A percentile compares a stretch with the other conserved stretches of the same genome.
Conservation (phyloP, 2,888 invertebrate species). For the Drosophila macrospina region DNA sequence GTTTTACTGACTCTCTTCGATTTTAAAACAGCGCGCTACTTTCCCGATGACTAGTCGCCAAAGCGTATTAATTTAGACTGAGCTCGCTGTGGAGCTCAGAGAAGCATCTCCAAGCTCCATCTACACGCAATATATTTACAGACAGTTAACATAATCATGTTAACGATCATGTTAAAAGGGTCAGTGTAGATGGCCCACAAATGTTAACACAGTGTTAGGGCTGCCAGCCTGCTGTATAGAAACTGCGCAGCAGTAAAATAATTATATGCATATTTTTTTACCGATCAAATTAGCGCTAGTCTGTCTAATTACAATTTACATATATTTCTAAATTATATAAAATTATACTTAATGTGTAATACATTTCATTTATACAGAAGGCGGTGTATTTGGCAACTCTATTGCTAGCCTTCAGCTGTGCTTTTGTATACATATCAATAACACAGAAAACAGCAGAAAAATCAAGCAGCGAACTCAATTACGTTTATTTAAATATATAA, state of each 20-base stretch:
- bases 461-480: slow-evolving; percentile 18
- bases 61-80: slow-evolving; percentile 33
- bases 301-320: not conserved
- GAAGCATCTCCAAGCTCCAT: not conserved
- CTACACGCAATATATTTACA: not conserved
- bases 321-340: not conserved
- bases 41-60: slow-evolving; percentile 3
- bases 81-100: slow-evolving; percentile 3
- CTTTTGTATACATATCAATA: slow-evolving; percentile 53
- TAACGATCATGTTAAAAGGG: slow-evolving; percentile 36
- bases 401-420: slow-evolving; percentile 46
- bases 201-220: slow-evolving; percentile 35
- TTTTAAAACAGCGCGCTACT: not conserved
- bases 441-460: slow-evolving; percentile 35
- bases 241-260: slow-evolving; percentile 12
- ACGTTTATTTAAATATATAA: not conserved
- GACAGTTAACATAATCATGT: slow-evolving; percentile 11
- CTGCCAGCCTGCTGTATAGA: slow-evolving; percentile 16
- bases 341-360: not conserved
- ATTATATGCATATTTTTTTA: not conserved
- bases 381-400: slow-evolving; percentile 37
- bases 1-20: not conserved
- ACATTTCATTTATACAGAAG: slow-evolving; percentile 1
- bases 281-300: not conserved
- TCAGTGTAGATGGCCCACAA: slow-evolving; percentile 14